These are phyloP conservation scores for Cheumatopsyche charites DNA, from an alignment of 1,140 invertebrate genomes.

Conservation along the genomic window DNA sequence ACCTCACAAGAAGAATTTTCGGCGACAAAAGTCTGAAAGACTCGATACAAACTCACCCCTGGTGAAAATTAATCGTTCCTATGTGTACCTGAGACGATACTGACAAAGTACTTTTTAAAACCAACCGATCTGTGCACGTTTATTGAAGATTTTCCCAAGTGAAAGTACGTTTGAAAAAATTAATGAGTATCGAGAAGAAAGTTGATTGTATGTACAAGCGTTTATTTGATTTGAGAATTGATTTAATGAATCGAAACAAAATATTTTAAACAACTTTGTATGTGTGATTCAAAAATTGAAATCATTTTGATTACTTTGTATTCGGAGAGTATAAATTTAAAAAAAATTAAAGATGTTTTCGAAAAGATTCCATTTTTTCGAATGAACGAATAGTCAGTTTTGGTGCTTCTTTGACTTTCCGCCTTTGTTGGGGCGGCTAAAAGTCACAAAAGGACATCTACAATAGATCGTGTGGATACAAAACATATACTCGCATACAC, in stretches of 20 bases:
- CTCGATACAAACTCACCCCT: constrained; percentile 4
- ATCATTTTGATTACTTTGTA: no score
- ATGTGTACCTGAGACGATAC: neutral
- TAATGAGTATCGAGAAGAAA: no score
- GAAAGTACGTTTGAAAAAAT: no score
- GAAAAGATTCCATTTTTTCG: neutral
- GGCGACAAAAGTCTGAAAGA: constrained; percentile 22
- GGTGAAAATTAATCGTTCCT: constrained; percentile 30
- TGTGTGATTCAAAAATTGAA: no score
- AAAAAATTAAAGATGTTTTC: neutral
- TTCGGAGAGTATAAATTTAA: neutral
- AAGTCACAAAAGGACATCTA: constrained; percentile 24
- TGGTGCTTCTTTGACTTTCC: constrained; percentile 31
- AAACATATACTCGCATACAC: neutral
- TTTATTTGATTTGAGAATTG: no score
- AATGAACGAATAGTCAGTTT: neutral
- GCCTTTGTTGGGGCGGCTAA: constrained; percentile 30
- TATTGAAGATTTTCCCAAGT: no score
- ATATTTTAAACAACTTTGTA: no score
- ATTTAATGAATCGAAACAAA: no score
- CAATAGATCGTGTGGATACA: constrained; percentile 7
- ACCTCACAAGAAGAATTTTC: constrained; percentile 32
- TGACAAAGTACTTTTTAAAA: neutral
- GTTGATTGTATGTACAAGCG: no score
- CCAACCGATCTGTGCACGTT: no score